These are phyloP conservation scores for Trissonchulus sp. DNA, from an alignment of 2,888 invertebrate genomes.

Conservation along the genomic window DNA sequence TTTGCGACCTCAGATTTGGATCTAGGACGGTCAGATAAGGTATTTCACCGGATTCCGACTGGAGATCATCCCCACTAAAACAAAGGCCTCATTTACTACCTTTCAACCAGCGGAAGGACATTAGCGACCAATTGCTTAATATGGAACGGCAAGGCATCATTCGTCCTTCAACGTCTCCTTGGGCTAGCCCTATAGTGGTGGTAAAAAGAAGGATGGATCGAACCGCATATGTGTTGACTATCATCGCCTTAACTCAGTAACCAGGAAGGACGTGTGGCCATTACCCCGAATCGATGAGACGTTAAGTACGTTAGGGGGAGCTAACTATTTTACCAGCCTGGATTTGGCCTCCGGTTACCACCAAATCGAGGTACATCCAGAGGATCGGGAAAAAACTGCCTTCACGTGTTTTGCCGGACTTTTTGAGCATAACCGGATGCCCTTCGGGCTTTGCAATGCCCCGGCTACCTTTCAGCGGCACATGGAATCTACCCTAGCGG, in stretches of 20 bases:
- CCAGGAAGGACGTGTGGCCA: conserved; percentile 18
- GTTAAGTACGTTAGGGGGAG: neutral
- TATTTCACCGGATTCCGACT: no score
- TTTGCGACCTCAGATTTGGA: neutral
- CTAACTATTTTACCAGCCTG: conserved; percentile 25
- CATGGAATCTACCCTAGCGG: no score
- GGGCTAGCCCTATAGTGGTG: conserved; percentile 18
- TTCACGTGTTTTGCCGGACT: no score
- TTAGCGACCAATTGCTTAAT: neutral
- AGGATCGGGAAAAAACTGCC: no score
- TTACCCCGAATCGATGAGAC: conserved; percentile 20
- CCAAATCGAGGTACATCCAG: no score
- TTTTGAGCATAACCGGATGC: no score
- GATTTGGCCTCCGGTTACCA: conserved; percentile 28
- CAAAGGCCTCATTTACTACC: conserved; percentile 2
- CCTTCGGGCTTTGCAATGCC: no score
- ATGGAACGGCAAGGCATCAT: conserved; percentile 13
- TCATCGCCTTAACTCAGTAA: neutral
- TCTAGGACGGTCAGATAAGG: neutral
- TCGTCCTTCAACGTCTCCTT: conserved; percentile 21
- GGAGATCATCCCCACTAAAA: neutral
- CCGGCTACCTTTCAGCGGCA: no score
- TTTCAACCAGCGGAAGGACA: neutral
- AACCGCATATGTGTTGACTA: conserved; percentile 20
- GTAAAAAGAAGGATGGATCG: conserved; percentile 19